Base-by-base conservation (phyloP, 2,888 invertebrate species). In the Teleogryllus oceanicus region DNA sequence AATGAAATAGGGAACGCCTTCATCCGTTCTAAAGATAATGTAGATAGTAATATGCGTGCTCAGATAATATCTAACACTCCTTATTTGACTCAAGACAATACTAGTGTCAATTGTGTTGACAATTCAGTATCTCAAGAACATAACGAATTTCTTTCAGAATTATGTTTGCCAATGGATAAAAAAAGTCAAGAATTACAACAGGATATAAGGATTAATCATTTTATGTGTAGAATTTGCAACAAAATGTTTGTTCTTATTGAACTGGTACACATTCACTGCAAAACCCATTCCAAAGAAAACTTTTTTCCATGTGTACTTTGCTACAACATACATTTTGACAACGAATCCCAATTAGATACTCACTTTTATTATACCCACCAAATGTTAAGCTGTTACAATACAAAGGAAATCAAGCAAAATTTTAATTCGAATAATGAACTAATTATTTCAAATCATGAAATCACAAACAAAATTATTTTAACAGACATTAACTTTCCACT, bases 251-350 rank as follows among this genome's bases (percentile, higher is more conserved):
- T 50, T 16, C 49, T 74, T 18, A 24, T 51, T 49, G 20, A 77
- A 20, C 37, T 50, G 13, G 12, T 75, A 21, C 20, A 76, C 21
- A 51, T n/a, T 20, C 79, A 79, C 21, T 74, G 76, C n/a, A 79
- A 62, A 20, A 76, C 16, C 24, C 79, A 79, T 62, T 16, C 50
- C 49, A 62, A 50, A 62, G 49, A 76, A 13, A 49, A 20, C 74
- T 24, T 8, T 20, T 79, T 50, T 16, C 76, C 79, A 37, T 79
- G 79, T 62, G 49, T 79, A 37, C 20, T 79, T 20, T 79, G 79
- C n/a, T n/a, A 79, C 11, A 37, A n/a, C 62, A 62, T 62, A 49
- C 37, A 13, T 49, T 79, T 79, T 77, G 62, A 11, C 49, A 76
- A 24, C 18, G 79, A 79, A 62, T 18, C 11, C 13, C 76, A 79